A percentile compares a stretch with the other conserved stretches of the same genome.
Evolutionary conservation across 2,797 vertebrate species (phyloP).

Genomic region (Microctenopoma lineatum): DNA sequence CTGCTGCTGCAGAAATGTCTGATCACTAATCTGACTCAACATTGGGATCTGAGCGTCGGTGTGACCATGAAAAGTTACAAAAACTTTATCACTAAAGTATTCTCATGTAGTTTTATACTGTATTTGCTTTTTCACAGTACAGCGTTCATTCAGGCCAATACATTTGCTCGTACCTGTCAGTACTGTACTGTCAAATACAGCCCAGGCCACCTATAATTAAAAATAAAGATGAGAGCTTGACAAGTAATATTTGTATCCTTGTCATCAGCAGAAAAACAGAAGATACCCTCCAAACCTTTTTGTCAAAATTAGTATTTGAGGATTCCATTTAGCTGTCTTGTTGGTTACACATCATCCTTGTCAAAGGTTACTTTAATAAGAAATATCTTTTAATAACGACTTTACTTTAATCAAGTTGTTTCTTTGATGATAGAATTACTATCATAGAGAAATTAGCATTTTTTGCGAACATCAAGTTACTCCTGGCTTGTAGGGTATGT

Average conservation of each 20-base stretch:
- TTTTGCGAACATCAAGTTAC: background rate
- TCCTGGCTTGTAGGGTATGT: background rate
- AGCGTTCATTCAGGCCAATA: slow-evolving; percentile 1
- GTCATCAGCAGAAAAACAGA: slow-evolving; percentile 15
- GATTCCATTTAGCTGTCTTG: slow-evolving; percentile 27
- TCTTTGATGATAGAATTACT: slow-evolving; percentile 19
- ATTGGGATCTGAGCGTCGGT: background rate
- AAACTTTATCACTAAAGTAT: slow-evolving; percentile 3
- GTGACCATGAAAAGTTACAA: slow-evolving; percentile 2
- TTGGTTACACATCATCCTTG: slow-evolving; percentile 16
- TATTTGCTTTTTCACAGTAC: background rate
- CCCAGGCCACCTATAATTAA: slow-evolving; percentile 7
- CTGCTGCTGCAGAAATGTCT: slow-evolving; percentile 31
- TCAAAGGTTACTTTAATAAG: slow-evolving; percentile 18
- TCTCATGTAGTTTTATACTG: background rate
- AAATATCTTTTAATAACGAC: slow-evolving; percentile 19
- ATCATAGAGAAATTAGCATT: background rate
- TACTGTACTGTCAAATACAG: slow-evolving; percentile 2
- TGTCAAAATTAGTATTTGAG: slow-evolving; percentile 29
- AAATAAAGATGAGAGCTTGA: slow-evolving; percentile 12
- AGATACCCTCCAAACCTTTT: slow-evolving; percentile 4
- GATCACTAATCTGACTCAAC: slow-evolving; percentile 42
- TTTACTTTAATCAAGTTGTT: slow-evolving; percentile 16
- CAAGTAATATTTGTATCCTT: slow-evolving; percentile 12
- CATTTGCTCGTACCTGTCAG: background rate